Evolutionary conservation across 1,140 invertebrate species (phyloP).

Genomic region (Chrysoperla carnea): DNA sequence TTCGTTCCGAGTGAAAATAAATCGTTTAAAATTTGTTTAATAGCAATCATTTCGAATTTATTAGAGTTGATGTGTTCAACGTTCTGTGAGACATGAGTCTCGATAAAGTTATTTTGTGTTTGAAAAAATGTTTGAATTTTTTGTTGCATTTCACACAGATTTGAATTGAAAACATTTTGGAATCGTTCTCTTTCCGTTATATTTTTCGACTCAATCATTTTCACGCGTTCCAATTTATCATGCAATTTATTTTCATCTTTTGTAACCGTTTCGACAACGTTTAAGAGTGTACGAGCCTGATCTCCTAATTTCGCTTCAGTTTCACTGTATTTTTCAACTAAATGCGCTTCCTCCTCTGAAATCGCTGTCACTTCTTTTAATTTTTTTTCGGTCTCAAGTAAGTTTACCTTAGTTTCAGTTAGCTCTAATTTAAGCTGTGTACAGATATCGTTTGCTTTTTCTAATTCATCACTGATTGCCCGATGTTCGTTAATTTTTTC

Average conservation of each 20-base stretch:
- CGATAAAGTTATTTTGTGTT: too few relatives aligned
- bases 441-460: slow-evolving; percentile 38
- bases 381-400: slow-evolving; percentile 26
- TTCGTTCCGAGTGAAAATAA: too few relatives aligned
- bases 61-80: too few relatives aligned
- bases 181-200: neutral
- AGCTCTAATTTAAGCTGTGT: slow-evolving; percentile 25
- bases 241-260: slow-evolving; percentile 43
- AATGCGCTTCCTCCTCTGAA: slow-evolving; percentile 35
- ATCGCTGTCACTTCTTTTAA: slow-evolving; percentile 16
- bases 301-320: slow-evolving; percentile 41
- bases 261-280: slow-evolving; percentile 41
- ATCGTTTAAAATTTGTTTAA: too few relatives aligned
- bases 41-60: too few relatives aligned
- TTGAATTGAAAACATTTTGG: neutral
- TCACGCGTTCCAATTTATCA: slow-evolving; percentile 17
- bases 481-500: slow-evolving; percentile 50
- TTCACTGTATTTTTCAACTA: slow-evolving; percentile 40
- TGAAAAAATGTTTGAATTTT: neutral
- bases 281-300: slow-evolving; percentile 43
- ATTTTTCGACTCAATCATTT: neutral
- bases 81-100: too few relatives aligned
- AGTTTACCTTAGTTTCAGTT: slow-evolving; percentile 30
- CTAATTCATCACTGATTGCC: slow-evolving; percentile 44
- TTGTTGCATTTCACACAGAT: neutral